These are phyloP conservation scores for Synchiropus splendidus DNA, from an alignment of 2,113 vertebrate species.

Conservation along the genomic window DNA sequence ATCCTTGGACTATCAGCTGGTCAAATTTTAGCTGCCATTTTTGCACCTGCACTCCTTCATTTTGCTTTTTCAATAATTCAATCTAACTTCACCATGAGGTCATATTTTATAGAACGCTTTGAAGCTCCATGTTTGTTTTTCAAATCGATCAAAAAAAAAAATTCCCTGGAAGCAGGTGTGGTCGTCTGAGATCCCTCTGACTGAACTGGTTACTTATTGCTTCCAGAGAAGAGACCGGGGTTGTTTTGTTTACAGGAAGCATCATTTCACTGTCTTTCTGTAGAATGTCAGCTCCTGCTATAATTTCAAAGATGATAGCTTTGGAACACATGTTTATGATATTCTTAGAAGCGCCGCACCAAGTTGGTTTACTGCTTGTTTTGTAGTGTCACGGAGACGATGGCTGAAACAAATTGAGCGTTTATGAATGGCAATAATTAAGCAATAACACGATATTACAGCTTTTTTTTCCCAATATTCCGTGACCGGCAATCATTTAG, in stretches of 20 bases:
- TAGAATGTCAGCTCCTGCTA: constrained; percentile 8
- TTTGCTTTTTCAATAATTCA: constrained; percentile 24
- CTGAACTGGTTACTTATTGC: constrained; percentile 20
- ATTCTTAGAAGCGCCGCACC: constrained; percentile 15
- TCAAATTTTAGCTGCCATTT: constrained; percentile 28
- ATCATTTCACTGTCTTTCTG: constrained; percentile 7
- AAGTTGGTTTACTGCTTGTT: constrained; percentile 6
- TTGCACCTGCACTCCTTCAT: constrained; percentile 42
- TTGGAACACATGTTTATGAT: constrained; percentile 17
- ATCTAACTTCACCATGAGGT: too few relatives aligned
- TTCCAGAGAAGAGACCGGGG: constrained; percentile 24
- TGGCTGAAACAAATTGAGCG: too few relatives aligned
- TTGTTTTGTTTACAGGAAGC: background rate
- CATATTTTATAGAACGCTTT: constrained; percentile 27
- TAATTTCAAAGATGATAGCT: constrained; percentile 10
- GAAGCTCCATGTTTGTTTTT: constrained; percentile 50
- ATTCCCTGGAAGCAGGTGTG: constrained; percentile 45
- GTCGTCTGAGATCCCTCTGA: constrained; percentile 19
- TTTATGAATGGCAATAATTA: too few relatives aligned
- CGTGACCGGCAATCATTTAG: constrained; percentile 49
- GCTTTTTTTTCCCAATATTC: constrained; percentile 14
- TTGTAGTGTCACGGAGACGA: constrained; percentile 2
- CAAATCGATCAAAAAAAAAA: too few relatives aligned
- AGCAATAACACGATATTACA: background rate
- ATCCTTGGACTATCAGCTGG: too few relatives aligned